Evolutionary conservation across 1,140 invertebrate genomes (phyloP).

Genomic region (Drosophila sp.): DNA sequence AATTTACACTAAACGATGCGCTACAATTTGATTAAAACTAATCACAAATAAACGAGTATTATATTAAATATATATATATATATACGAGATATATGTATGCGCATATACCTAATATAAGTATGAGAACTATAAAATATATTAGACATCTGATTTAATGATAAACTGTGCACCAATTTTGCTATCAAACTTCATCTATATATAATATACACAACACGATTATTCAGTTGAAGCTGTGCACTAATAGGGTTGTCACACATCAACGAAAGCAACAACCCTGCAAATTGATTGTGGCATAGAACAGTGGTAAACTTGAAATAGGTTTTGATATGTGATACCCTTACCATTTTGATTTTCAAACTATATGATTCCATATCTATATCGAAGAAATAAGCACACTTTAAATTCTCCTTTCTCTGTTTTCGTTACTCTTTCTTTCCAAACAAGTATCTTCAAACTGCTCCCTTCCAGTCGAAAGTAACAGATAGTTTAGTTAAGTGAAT

Average conservation of each 20-base stretch:
- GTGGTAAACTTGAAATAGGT: conserved; percentile 8
- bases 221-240: conserved; percentile 5
- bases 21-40: conserved; percentile 58
- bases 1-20: conserved; percentile 61
- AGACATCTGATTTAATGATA: conserved; percentile 9
- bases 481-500: conserved; percentile 43
- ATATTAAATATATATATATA: conserved; percentile 41
- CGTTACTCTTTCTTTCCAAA: conserved; percentile 1
- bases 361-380: background rate
- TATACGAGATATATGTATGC: conserved; percentile 13
- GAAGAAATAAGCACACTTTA: background rate
- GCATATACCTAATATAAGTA: conserved; percentile 30
- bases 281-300: conserved; percentile 19
- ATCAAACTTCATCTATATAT: conserved; percentile 6
- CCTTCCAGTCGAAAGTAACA: conserved; percentile 53
- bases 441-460: conserved; percentile 52
- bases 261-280: conserved; percentile 27
- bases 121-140: background rate
- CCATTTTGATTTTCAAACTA: conserved; percentile 4
- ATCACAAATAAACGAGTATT: conserved; percentile 57
- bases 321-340: conserved; percentile 50
- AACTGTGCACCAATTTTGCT: conserved; percentile 15
- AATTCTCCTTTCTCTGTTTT: background rate
- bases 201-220: background rate
- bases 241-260: conserved; percentile 36